phyloP scores from a whole-genome alignment of 2,888 invertebrate genomes.

The Drosophila anomalata region DNA sequence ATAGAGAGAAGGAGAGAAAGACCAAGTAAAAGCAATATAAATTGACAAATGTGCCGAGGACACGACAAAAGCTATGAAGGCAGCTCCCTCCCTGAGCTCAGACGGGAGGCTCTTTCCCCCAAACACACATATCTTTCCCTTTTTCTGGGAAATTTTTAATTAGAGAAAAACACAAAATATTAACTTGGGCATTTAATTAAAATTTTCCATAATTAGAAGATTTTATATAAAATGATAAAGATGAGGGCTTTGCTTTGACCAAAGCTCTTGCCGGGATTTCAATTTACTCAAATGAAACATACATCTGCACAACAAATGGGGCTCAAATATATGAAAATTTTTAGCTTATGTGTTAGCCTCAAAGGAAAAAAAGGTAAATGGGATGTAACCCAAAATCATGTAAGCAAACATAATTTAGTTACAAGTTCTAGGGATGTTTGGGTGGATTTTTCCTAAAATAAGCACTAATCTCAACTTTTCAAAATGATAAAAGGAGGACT shows the following conservation, averaged over 20 bases:
- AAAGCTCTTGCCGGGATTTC: slow-evolving; percentile 41
- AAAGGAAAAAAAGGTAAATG: slow-evolving; percentile 13
- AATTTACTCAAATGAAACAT: slow-evolving; percentile 60
- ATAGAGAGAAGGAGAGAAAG: slow-evolving; percentile 3
- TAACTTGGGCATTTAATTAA: slow-evolving; percentile 57
- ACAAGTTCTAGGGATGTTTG: slow-evolving; percentile 25
- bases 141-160: slow-evolving; percentile 56
- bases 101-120: neutral
- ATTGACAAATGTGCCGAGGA: slow-evolving; percentile 53
- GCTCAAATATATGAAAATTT: slow-evolving; percentile 36
- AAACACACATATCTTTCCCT: slow-evolving; percentile 3
- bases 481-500: slow-evolving; percentile 39
- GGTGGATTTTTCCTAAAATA: slow-evolving; percentile 8
- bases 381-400: slow-evolving; percentile 30
- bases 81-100: neutral
- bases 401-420: slow-evolving; percentile 50
- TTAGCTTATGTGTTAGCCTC: slow-evolving; percentile 29
- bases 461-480: slow-evolving; percentile 58
- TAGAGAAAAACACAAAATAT: slow-evolving; percentile 54
- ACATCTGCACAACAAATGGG: slow-evolving; percentile 44
- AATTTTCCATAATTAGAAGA: slow-evolving; percentile 55
- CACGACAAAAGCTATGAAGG: slow-evolving; percentile 18
- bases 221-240: slow-evolving; percentile 42
- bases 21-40: slow-evolving; percentile 49
- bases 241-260: slow-evolving; percentile 4